Base-by-base conservation (phyloP, 2,113 vertebrate genomes). In the Peromyscus polionotus region DNA sequence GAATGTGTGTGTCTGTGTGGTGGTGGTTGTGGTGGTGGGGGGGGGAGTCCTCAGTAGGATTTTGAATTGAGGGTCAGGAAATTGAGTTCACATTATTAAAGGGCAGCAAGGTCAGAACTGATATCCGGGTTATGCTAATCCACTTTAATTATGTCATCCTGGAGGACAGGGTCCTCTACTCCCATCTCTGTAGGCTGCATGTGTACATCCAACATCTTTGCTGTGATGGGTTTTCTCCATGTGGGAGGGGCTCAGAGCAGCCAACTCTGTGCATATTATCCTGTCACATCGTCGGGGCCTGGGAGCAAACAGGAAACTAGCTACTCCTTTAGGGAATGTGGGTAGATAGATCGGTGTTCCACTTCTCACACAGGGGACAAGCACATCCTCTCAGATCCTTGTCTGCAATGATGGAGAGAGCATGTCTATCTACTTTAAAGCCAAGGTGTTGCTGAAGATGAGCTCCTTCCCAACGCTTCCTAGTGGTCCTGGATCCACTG, bases 11-110 rank as follows among this genome's bases (percentile, higher is more conserved):
- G 20, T 19, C 4, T 17, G 59, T 61, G 61, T 6, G 61, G 3
- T 1, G 4, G 45, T 48, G 59, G 61, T 19, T 6, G 19, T 6
- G 61, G 5, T 7, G 17, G n/a, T n/a, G n/a, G n/a, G n/a, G 16
- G 19, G 3, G 17, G 3, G 68, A 90, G 42, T 42, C 72, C 48
- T 45, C 20, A 24, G 61, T 70, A 91, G 42, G 79, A 33, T 54
- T 94, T 76, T 70, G 83, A 85, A 88, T 70, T 36, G 95, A 89
- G 73, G 83, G 65, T 86, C 61, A 93, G 70, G 54, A 81, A 65
- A 87, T 36, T 51, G 75, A 91, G 17, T 59, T 90, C 48, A 65
- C 14, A 26, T 85, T 79, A 90, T 93, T 91, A 87, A 83, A 95
- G 87, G 79, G 73, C 51, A 20, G 65, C 36, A 75, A 57, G 88